Evolutionary conservation across 2,113 vertebrate genomes (phyloP).

Genomic region (Pampusana beccarii): DNA sequence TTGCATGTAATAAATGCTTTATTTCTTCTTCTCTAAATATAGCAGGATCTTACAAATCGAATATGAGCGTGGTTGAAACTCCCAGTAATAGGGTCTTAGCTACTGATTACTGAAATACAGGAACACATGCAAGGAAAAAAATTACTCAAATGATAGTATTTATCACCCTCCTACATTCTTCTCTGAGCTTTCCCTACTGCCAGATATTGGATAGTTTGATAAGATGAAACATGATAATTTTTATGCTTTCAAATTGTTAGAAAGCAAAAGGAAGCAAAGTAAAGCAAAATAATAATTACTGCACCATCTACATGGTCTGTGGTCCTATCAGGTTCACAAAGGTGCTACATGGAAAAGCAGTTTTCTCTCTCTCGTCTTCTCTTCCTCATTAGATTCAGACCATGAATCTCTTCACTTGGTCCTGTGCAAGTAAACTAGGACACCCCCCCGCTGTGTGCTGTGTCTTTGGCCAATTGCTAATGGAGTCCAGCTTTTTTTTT

Average conservation of each 20-base stretch:
- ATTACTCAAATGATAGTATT: not conserved
- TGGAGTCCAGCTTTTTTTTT: not conserved
- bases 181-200: not conserved
- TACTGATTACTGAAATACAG: not conserved
- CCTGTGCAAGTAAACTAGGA: not conserved
- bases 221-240: not conserved
- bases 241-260: not conserved
- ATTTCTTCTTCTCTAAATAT: not conserved
- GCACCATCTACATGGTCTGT: not conserved
- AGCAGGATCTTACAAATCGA: not conserved
- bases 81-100: not conserved
- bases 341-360: not conserved
- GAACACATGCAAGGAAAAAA: not conserved
- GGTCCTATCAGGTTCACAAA: not conserved
- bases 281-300: not conserved
- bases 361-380: not conserved
- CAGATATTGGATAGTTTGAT: not conserved
- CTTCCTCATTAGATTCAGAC: not conserved
- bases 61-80: not conserved
- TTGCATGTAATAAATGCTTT: not conserved
- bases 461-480: not conserved
- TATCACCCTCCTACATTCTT: not conserved
- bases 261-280: not conserved
- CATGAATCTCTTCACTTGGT: not conserved
- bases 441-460: not conserved